Percentiles rank a stretch among this genome's conserved stretches.
Conservation (phyloP, 2,888 invertebrate genomes). For the Drosophila barbarae region DNA sequence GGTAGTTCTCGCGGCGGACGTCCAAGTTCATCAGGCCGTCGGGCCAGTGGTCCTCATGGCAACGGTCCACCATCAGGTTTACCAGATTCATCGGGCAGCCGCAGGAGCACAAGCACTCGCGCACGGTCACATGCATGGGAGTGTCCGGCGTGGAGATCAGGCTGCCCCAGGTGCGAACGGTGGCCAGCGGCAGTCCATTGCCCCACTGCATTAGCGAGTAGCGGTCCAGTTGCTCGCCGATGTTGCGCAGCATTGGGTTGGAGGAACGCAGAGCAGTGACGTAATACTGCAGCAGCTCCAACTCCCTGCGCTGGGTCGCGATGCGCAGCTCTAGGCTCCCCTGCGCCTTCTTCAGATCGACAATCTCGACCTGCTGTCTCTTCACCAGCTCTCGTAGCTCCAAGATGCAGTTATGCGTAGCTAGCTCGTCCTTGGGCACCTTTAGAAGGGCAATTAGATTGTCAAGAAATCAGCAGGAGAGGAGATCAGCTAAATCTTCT, state of each 20-base stretch:
- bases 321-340: slow-evolving; percentile 41
- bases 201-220: slow-evolving; percentile 58
- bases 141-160: slow-evolving; percentile 60
- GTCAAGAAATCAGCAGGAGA: neutral
- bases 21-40: slow-evolving; percentile 49
- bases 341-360: slow-evolving; percentile 37
- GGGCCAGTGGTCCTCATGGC: slow-evolving; percentile 59
- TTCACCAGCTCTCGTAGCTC: slow-evolving; percentile 41
- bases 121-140: slow-evolving; percentile 47
- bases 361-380: slow-evolving; percentile 18
- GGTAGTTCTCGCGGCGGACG: slow-evolving; percentile 48
- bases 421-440: slow-evolving; percentile 57
- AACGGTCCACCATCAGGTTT: slow-evolving; percentile 44
- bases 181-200: slow-evolving; percentile 32
- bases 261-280: slow-evolving; percentile 51
- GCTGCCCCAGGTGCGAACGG: slow-evolving; percentile 56
- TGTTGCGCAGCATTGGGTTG: slow-evolving; percentile 53
- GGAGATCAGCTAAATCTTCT: no score
- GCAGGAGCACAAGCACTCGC: slow-evolving; percentile 39
- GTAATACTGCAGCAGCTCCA: slow-evolving; percentile 61
- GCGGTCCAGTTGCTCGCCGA: slow-evolving; percentile 59
- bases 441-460: neutral
- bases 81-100: slow-evolving; percentile 55
- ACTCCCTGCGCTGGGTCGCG: slow-evolving; percentile 47
- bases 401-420: slow-evolving; percentile 51